A percentile compares a stretch with the other conserved stretches of the same genome.
These are phyloP conservation scores for Hippocampus zosterae DNA, from an alignment of 2,113 vertebrate genomes.

Conservation along the genomic window DNA sequence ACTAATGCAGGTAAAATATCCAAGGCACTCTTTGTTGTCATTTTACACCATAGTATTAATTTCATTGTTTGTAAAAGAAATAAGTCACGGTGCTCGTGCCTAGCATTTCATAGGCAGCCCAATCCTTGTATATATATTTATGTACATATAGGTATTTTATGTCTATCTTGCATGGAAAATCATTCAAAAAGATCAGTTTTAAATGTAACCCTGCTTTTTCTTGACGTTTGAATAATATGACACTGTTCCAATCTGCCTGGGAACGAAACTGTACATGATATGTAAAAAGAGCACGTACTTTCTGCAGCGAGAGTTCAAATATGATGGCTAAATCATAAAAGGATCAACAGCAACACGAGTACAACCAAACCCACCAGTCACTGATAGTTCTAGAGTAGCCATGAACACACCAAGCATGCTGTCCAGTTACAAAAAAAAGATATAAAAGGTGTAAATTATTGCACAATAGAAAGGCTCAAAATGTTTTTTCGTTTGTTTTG, in stretches of 20 bases:
- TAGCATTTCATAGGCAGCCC: conserved; percentile 71
- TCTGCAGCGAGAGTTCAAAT: conserved; percentile 85
- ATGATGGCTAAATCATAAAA: conserved; percentile 68
- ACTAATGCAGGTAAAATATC: conserved; percentile 83
- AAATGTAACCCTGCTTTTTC: conserved; percentile 79
- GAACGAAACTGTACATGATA: conserved; percentile 97
- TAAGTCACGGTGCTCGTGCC: conserved; percentile 76
- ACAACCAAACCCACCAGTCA: conserved; percentile 87
- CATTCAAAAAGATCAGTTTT: conserved; percentile 73
- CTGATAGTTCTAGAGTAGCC: conserved; percentile 89
- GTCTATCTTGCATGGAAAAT: conserved; percentile 79
- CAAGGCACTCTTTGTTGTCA: conserved; percentile 91
- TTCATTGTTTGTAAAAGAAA: conserved; percentile 74
- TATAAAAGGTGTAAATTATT: conserved; percentile 99
- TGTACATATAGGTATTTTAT: conserved; percentile 46
- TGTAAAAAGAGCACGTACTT: conserved; percentile 90
- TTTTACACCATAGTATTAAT: conserved; percentile 84
- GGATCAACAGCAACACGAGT: conserved; percentile 85
- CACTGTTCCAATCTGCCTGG: conserved; percentile 77
- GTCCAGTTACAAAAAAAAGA: conserved; percentile 85
- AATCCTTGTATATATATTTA: conserved; percentile 58
- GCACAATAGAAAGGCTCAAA: conserved; percentile 99
- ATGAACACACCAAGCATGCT: conserved; percentile 97
- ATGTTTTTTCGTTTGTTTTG: conserved; percentile 70
- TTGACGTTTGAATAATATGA: conserved; percentile 80